Evolutionary conservation across 2,888 invertebrate species (phyloP), one percentile per base, ranked within the genome.

Genomic region (Heliconius sara): DNA sequence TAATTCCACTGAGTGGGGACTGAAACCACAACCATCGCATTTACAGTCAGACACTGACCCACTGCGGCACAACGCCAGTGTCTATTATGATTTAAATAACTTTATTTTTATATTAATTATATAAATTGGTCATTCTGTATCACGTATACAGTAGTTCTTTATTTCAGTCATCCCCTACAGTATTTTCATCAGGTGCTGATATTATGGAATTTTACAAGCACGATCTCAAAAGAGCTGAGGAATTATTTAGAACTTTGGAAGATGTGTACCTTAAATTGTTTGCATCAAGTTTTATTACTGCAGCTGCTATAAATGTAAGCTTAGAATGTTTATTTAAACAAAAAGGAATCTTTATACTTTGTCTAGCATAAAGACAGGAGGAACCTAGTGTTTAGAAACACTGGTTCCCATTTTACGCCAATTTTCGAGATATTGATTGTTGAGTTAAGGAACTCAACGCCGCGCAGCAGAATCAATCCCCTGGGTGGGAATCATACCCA

Each of bases 201-300:
- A 97, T 98, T 60, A 95, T 96, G 92, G 98, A 98, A 94, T 97
- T 98, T 97, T 98, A 98, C 88, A 97, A 98, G 88, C 97, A 98
- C 0, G 96, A 98, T 74, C 88, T 95, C 76, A 96, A 97, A 47
- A 95, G 97, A 82, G 90, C 96, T 0, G 96, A 95, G 81, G 92
- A 95, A 65, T 98, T 97, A 89, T 98, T 98, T 98, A 94, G 94
- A 0, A 94, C 96, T 0, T 90, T 98, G 3, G 98, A 98, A 92
- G 97, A 97, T 75, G 96, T 97, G 27, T 98, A 98, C 98, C 87
- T 98, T 60, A 96, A 97, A 84, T 93, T 98, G 3, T 98, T 97
- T 89, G 96, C 97, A 19, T 95, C 97, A 27, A 93, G 95, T 76
- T 96, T 96, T 83, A 97, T 97, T 34, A 97, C 97, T 13, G 97